Conservation (phyloP, 2,113 vertebrate species). For the Corythoichthys haematopterus region DNA sequence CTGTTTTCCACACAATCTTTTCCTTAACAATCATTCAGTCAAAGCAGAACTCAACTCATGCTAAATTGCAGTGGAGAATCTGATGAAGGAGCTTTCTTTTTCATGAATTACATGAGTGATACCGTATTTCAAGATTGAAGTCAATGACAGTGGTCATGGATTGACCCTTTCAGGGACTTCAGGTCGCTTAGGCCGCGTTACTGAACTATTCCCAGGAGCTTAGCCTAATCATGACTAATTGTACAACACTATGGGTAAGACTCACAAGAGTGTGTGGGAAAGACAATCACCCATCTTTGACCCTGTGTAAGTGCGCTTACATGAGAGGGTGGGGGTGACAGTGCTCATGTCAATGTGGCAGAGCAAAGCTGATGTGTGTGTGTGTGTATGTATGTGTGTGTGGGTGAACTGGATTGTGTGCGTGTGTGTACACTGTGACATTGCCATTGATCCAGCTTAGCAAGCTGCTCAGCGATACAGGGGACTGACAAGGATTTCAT, state of each 20-base stretch:
- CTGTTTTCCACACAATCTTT: background rate
- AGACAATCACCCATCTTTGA: conserved; percentile 22
- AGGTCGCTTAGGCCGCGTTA: conserved; percentile 20
- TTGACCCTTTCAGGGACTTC: conserved; percentile 11
- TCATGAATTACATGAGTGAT: background rate
- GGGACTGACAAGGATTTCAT: conserved; percentile 65
- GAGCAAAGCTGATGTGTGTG: conserved; percentile 51
- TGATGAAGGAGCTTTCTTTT: background rate
- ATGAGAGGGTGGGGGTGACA: conserved; percentile 38
- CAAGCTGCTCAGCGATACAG: conserved; percentile 59
- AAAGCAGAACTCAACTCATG: background rate
- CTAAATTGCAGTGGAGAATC: background rate
- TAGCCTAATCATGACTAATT: conserved; percentile 34
- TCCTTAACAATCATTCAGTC: background rate
- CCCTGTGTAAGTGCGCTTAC: conserved; percentile 33
- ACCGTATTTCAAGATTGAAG: background rate
- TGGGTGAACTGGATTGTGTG: conserved; percentile 19
- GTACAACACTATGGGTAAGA: conserved; percentile 9
- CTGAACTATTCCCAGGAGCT: conserved; percentile 10
- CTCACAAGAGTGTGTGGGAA: conserved; percentile 19
- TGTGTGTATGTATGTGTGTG: conserved; percentile 32
- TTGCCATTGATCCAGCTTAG: conserved; percentile 70
- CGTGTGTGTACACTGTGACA: conserved; percentile 49
- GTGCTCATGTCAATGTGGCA: conserved; percentile 40
- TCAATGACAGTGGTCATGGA: background rate